Base-by-base conservation (phyloP, 2,797 vertebrate species). In the Pseudopleuronectes americanus region DNA sequence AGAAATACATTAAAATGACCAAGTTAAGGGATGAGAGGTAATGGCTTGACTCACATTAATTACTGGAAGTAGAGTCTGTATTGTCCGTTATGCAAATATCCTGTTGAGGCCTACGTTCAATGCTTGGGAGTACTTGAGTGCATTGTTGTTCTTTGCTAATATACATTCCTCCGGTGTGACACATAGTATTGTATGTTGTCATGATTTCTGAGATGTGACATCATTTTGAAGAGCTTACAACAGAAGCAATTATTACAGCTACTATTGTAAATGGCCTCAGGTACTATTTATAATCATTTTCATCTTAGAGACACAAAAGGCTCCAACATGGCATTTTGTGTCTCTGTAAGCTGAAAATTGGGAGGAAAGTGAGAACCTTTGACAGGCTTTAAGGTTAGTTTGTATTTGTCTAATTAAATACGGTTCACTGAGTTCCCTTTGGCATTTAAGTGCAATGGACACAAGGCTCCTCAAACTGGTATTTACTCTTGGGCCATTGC, bases 181-280 rank as follows among this genome's bases (percentile, higher is more conserved):
- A 52, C 33, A n/a, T 12, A 31, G 16, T 21, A 67, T 52, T 71
- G 67, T 57, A 49, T 53, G 17, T 57, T 53, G 14, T 57, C 36
- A 64, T 56, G 47, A 61, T 64, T 57, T 75, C 17, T 63, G 33
- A 57, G 53, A 58, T 33, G 49, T 58, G 19, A 36, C 58, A 52
- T 61, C 9, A 64, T 38, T 31, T 26, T 24, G 48, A 1, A 26
- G 8, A 36, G 0, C 23, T 56, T 60, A 57, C 0, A 1, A 48
- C 8, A 43, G 21, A 45, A 19, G 16, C 31, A 13, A 1, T 23
- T 16, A 14, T 28, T 48, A 24, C 47, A n/a, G 47, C 47, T 19
- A 8, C 17, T 16, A 16, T 14, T 43, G 12, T 6, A 45, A 45
- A 43, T 17, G 41, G 13, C 41, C 41, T 43, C 5, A 17, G 12